phyloP scores from a whole-genome alignment of 2,113 vertebrate genomes.

The Numenius arquata region DNA sequence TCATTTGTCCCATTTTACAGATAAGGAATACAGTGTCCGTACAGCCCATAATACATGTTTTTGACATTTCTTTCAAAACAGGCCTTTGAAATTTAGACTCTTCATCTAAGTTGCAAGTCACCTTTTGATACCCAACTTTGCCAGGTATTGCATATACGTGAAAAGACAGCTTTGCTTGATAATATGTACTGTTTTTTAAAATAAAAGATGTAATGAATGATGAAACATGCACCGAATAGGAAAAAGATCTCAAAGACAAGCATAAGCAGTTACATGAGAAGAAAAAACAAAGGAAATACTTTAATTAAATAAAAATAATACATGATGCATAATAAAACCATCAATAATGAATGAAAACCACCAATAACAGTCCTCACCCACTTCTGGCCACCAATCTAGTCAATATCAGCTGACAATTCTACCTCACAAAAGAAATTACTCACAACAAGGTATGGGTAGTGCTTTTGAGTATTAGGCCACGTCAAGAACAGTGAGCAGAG shows the following conservation, averaged over 20 bases:
- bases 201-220: not conserved
- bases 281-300: fast-evolving
- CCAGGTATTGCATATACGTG: not conserved
- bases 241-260: not conserved
- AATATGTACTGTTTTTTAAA: not conserved
- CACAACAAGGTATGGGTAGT: not conserved
- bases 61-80: not conserved
- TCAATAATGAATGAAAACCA: not conserved
- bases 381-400: not conserved
- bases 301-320: not conserved
- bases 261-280: not conserved
- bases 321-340: not conserved
- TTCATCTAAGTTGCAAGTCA: not conserved
- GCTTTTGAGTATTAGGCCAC: not conserved
- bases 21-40: not conserved
- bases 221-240: not conserved
- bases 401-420: not conserved
- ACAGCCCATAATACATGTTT: not conserved
- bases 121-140: not conserved
- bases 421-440: not conserved
- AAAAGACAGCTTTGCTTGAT: not conserved
- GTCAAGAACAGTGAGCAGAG: not conserved
- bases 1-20: not conserved
- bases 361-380: not conserved
- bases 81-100: not conserved